Evolutionary conservation across 2,888 invertebrate genomes (phyloP), one percentile per base, ranked within the genome.

Genomic region (Orchesellides sinensis): DNA sequence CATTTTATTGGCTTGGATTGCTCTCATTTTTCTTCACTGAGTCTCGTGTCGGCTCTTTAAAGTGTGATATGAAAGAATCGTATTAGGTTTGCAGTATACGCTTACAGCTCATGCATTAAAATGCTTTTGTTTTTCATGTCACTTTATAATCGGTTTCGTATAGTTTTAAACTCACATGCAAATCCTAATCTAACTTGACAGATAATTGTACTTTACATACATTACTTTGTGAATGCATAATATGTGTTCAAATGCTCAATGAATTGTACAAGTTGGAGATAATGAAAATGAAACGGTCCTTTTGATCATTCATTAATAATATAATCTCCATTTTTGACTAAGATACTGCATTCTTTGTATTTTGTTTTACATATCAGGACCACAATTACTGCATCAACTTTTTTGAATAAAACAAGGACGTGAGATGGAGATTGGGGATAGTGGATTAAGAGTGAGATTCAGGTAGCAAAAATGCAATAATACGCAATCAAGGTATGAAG

Each of bases 1-100:
- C 66, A 56, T 56, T 45, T 52, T 80, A 80, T 59, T 73, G 49
- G 45, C 66, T 80, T 70, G 56, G 56, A 56, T n/a, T 80, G 80
- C 47, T 80, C 80, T 73, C 72, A 73, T 80, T 80, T 80, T 61
- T 74, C 27, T 80, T 49, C 56, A 19, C 45, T 59, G 35, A 49
- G 35, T 40, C 32, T 54, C 59, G 52, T 27, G 69, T 78, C 78
- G 63, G 69, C 78, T 61, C 49, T 47, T 75, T 56, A 35, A 61
- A 72, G 40, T 59, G 23, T 40, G 40, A 14, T 14, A 40, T 40
- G 40, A 40, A 40, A 40, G n/a, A n/a, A n/a, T n/a, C n/a, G n/a
- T n/a, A n/a, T n/a, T n/a, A n/a, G n/a, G n/a, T 40, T 14, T 40
- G 40, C 40, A 40, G 40, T 8, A 40, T 40, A 40, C n/a, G n/a